Percentiles rank a stretch among this genome's conserved stretches.
Evolutionary conservation across 2,113 vertebrate species (phyloP).

Genomic region (Plectropomus leopardus): DNA sequence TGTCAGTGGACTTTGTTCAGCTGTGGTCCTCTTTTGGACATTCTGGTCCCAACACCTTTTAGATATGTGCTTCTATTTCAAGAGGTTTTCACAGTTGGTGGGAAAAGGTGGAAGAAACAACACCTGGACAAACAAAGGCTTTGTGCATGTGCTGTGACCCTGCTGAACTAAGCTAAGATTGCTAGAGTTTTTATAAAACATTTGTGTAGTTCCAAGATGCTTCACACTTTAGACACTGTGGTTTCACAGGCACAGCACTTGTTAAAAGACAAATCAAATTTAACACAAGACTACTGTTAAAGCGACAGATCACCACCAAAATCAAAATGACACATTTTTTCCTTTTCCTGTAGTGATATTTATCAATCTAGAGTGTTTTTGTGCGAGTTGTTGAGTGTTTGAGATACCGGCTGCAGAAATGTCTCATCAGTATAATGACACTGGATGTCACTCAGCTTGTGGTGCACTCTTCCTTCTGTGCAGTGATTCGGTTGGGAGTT

Average conservation of each 20-base stretch:
- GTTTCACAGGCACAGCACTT: background rate
- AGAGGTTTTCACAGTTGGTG: conserved; percentile 62
- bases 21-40: conserved; percentile 47
- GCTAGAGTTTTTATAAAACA: too few species aligned
- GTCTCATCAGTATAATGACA: too few species aligned
- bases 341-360: too few species aligned
- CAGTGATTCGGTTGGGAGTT: too few species aligned
- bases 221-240: background rate
- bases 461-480: too few species aligned
- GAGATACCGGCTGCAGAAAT: too few species aligned
- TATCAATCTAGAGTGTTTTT: too few species aligned
- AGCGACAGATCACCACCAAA: too few species aligned
- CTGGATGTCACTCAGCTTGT: too few species aligned
- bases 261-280: background rate
- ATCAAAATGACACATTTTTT: too few species aligned
- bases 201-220: background rate
- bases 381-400: too few species aligned
- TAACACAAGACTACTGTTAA: background rate
- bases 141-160: conserved; percentile 24
- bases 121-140: conserved; percentile 74
- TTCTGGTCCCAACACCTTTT: conserved; percentile 6
- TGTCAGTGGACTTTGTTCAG: conserved; percentile 55
- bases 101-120: conserved; percentile 25
- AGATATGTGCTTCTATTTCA: conserved; percentile 48
- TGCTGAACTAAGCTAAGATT: background rate